These are phyloP conservation scores for Drosophila sp. DNA, from an alignment of 1,140 invertebrate genomes.

Conservation along the genomic window DNA sequence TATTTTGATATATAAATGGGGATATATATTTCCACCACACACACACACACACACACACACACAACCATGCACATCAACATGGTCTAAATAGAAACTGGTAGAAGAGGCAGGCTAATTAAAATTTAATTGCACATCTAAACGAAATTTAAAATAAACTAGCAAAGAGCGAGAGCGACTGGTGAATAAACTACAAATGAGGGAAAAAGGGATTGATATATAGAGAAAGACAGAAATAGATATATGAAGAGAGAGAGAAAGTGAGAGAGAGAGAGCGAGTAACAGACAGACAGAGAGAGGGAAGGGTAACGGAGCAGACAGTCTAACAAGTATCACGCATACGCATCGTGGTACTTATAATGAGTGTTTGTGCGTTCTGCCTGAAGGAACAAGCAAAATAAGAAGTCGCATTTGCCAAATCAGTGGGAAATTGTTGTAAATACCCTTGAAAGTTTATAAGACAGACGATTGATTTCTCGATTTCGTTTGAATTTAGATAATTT, in stretches of 20 bases:
- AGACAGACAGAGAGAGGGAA: constrained; percentile 1
- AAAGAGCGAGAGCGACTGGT: constrained; percentile 23
- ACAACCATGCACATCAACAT: background rate
- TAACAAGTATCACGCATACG: constrained; percentile 56
- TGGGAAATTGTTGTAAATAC: background rate
- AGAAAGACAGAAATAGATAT: background rate
- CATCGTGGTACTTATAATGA: constrained; percentile 27
- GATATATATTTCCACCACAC: constrained; percentile 39
- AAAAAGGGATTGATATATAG: constrained; percentile 1
- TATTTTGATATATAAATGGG: constrained; percentile 49
- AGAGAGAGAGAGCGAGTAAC: background rate
- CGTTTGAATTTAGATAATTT: too few relatives aligned
- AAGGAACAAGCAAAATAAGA: constrained; percentile 3
- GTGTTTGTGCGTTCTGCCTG: constrained; percentile 15
- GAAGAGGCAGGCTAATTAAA: constrained; percentile 71
- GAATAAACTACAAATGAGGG: constrained; percentile 22
- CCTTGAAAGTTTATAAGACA: background rate
- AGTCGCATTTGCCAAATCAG: background rate
- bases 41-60: constrained; percentile 5
- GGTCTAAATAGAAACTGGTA: constrained; percentile 31
- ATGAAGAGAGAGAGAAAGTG: background rate
- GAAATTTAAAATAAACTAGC: constrained; percentile 73
- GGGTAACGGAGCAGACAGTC: constrained; percentile 28
- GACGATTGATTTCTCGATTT: too few relatives aligned
- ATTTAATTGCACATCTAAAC: constrained; percentile 78